phyloP scores from a whole-genome alignment of 2,888 invertebrate species.

The Podotricha telesiphe region DNA sequence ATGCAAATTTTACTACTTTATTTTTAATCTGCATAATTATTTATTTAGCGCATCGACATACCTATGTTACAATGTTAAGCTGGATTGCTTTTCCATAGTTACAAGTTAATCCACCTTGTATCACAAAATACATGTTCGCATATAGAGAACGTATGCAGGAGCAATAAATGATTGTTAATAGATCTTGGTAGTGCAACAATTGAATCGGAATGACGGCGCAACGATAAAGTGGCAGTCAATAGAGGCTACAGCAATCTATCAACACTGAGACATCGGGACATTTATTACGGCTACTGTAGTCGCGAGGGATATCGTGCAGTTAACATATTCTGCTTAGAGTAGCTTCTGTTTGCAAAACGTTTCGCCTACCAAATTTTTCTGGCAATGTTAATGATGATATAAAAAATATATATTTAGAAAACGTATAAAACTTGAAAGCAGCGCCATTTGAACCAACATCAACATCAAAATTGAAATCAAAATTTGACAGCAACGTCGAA shows the following conservation, averaged over 20 bases:
- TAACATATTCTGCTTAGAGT: slow-evolving; percentile 4
- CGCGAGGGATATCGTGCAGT: neutral
- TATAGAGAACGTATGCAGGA: slow-evolving; percentile 3
- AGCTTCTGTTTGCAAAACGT: neutral
- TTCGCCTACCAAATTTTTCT: neutral
- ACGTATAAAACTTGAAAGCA: too few species aligned
- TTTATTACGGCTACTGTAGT: slow-evolving; percentile 18
- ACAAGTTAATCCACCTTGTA: neutral
- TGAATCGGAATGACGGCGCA: slow-evolving; percentile 44
- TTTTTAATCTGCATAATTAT: too few species aligned
- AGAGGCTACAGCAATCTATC: slow-evolving; percentile 33
- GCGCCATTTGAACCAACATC: too few species aligned
- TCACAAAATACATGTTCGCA: neutral
- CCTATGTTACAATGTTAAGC: neutral
- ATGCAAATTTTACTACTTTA: neutral
- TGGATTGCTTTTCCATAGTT: neutral
- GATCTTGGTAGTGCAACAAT: slow-evolving; percentile 37
- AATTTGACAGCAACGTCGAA: too few species aligned
- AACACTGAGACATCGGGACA: slow-evolving; percentile 29
- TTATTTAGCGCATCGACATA: too few species aligned
- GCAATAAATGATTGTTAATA: slow-evolving; percentile 33
- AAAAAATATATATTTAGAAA: too few species aligned
- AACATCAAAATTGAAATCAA: too few species aligned
- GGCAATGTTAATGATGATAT: too few species aligned
- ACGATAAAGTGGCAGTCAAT: slow-evolving; percentile 53